Conservation (phyloP, 2,797 vertebrate species). For the Lutjanus campechanus region DNA sequence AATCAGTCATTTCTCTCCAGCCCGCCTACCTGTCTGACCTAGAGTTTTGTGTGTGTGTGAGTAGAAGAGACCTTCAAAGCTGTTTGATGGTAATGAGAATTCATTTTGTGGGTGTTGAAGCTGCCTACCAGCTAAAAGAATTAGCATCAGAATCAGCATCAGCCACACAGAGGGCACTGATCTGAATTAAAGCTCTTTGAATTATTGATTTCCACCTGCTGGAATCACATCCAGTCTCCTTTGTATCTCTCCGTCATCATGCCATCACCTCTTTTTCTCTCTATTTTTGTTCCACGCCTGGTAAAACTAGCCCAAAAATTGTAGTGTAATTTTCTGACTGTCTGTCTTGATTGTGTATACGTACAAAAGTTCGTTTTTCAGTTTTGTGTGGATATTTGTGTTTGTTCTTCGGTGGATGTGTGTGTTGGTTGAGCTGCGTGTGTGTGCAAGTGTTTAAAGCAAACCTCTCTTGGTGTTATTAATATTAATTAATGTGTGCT, state of each 20-base stretch:
- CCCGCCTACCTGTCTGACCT: constrained; percentile 43
- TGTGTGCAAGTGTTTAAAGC: constrained; percentile 37
- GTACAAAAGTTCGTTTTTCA: neutral
- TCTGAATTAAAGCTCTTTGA: constrained; percentile 78
- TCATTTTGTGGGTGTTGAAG: constrained; percentile 66
- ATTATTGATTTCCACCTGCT: constrained; percentile 80
- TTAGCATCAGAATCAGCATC: constrained; percentile 70
- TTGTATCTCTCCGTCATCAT: constrained; percentile 7
- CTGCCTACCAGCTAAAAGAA: constrained; percentile 55
- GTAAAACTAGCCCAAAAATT: constrained; percentile 46
- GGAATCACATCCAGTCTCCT: constrained; percentile 48
- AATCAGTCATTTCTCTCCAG: constrained; percentile 39
- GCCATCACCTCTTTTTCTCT: neutral
- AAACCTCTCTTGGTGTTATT: constrained; percentile 72
- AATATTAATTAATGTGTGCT: constrained; percentile 85
- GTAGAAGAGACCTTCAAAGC: constrained; percentile 41
- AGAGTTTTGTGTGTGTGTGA: constrained; percentile 8
- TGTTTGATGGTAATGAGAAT: constrained; percentile 67
- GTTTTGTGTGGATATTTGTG: neutral
- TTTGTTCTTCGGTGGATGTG: neutral
- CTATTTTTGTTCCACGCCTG: neutral
- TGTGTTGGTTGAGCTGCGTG: rapidly evolving
- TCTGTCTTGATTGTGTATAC: neutral
- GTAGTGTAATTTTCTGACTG: constrained; percentile 27
- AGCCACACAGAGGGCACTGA: constrained; percentile 69